Percentiles rank a stretch among this genome's conserved stretches.
These are phyloP conservation scores for Cuniculus paca DNA, from an alignment of 2,797 vertebrate genomes.

Conservation along the genomic window DNA sequence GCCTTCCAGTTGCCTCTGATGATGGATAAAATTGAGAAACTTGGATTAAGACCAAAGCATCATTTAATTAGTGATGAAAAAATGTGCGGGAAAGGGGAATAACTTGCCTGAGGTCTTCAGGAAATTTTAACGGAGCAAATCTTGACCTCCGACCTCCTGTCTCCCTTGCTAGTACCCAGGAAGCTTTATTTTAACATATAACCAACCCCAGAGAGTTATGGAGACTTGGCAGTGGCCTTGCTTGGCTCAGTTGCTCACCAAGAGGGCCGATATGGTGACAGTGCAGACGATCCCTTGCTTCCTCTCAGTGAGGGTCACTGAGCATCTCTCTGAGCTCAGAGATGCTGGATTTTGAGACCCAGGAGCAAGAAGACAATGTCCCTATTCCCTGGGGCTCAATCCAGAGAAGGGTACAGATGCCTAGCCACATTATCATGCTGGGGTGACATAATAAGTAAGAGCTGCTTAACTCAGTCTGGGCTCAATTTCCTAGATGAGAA, in stretches of 20 bases:
- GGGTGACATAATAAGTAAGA: too few species aligned
- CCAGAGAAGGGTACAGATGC: fast-evolving
- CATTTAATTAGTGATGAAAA: background rate
- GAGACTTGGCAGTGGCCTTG: background rate
- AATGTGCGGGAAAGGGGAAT: background rate
- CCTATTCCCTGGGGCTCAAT: background rate
- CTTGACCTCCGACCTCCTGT: background rate
- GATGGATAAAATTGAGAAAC: background rate
- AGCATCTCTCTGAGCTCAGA: background rate
- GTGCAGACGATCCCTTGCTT: background rate
- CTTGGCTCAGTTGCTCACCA: background rate
- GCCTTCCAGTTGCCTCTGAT: background rate
- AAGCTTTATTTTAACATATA: background rate
- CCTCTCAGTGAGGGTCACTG: background rate
- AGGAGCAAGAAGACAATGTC: background rate
- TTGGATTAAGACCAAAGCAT: background rate
- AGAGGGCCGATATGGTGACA: too few species aligned
- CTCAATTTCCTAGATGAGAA: background rate
- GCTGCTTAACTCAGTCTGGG: background rate
- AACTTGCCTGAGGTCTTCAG: background rate
- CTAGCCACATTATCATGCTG: background rate
- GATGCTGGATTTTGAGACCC: background rate
- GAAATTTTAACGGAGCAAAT: background rate
- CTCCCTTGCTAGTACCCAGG: background rate
- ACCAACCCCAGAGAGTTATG: background rate